These are phyloP conservation scores for Caligus rogercresseyi DNA, from an alignment of 1,140 invertebrate species.

Conservation along the genomic window DNA sequence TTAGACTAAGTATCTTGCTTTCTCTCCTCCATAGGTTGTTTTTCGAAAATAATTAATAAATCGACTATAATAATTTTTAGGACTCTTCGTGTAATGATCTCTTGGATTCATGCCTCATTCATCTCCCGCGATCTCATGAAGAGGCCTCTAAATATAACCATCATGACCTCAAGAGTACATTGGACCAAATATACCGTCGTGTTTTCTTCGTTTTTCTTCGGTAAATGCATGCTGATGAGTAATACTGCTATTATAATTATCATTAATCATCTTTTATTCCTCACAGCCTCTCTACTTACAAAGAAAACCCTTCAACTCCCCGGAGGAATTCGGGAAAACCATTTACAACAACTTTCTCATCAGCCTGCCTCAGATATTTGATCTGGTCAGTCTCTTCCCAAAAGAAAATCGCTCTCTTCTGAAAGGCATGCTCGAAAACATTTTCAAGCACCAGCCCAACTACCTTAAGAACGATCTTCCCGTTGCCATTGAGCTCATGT, in stretches of 20 bases:
- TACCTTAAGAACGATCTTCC: not conserved
- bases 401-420: not conserved
- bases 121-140: not conserved
- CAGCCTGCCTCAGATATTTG: not conserved
- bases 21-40: too few relatives aligned
- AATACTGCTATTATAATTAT: not conserved
- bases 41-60: too few relatives aligned
- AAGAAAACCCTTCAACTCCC: conserved; percentile 3
- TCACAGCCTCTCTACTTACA: conserved; percentile 4
- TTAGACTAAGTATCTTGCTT: too few relatives aligned
- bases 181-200: not conserved
- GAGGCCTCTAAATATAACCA: not conserved
- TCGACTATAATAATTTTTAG: too few relatives aligned
- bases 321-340: not conserved
- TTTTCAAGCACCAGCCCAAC: conserved; percentile 10
- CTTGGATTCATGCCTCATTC: not conserved
- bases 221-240: not conserved
- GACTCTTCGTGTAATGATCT: not conserved
- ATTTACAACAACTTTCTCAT: conserved; percentile 5
- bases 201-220: not conserved
- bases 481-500: not conserved
- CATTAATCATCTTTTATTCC: not conserved
- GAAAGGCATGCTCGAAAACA: conserved; percentile 2
- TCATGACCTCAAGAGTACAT: not conserved
- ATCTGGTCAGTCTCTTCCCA: conserved; percentile 2